Percentiles rank a stretch among this genome's conserved stretches.
Evolutionary conservation across 2,888 invertebrate species (phyloP).

Genomic region (Parnassius glacialis): DNA sequence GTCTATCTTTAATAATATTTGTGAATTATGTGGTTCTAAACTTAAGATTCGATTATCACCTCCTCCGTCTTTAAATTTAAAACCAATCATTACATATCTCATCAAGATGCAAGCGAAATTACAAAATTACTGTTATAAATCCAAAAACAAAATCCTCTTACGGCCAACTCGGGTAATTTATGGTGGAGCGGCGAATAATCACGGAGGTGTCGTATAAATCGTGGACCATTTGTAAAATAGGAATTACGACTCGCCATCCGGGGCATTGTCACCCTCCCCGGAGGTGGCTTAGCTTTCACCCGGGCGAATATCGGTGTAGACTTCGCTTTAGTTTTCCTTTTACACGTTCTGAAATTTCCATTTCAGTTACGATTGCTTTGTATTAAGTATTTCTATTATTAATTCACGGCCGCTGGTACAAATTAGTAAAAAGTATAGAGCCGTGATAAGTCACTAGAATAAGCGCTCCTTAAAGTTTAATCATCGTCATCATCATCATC

Average conservation of each 20-base stretch:
- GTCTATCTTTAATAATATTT: too few relatives aligned
- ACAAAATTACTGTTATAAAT: slow-evolving; percentile 71
- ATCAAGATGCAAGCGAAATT: slow-evolving; percentile 45
- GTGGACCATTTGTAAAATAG: slow-evolving; percentile 78
- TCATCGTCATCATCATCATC: too few relatives aligned
- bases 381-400: neutral
- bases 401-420: neutral
- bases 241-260: slow-evolving; percentile 66
- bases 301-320: slow-evolving; percentile 23
- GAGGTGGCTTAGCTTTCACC: slow-evolving; percentile 30
- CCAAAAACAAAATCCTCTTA: slow-evolving; percentile 72
- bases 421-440: neutral
- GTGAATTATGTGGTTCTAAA: too few relatives aligned
- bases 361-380: neutral
- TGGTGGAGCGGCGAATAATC: slow-evolving; percentile 74
- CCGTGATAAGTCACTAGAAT: too few relatives aligned
- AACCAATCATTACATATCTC: slow-evolving; percentile 16
- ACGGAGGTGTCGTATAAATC: slow-evolving; percentile 78
- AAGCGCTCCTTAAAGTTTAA: too few relatives aligned
- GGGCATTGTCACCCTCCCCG: slow-evolving; percentile 58
- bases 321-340: slow-evolving; percentile 23
- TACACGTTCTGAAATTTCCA: slow-evolving; percentile 22
- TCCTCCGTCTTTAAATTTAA: too few relatives aligned
- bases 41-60: too few relatives aligned
- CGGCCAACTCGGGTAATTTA: slow-evolving; percentile 73